Conservation (phyloP, 2,888 invertebrate species). For the Julus scandinavius region DNA sequence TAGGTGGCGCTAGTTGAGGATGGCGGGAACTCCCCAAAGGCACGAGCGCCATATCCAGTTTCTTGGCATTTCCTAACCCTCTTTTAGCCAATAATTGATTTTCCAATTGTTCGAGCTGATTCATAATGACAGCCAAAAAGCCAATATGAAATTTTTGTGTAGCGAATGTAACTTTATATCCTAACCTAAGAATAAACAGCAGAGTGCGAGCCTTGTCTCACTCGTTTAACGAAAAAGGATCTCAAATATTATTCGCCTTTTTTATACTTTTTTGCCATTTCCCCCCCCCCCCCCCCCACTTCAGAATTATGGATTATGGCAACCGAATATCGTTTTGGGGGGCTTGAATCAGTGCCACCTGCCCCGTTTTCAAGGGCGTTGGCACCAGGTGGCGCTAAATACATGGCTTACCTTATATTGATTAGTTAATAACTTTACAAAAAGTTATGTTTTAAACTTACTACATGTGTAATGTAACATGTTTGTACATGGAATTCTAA, state of each 20-base stretch:
- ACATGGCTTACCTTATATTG: too few species aligned
- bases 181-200: not conserved
- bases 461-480: too few species aligned
- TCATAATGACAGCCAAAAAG: slow-evolving; percentile 33
- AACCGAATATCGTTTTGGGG: not conserved
- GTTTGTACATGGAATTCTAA: too few species aligned
- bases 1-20: not conserved
- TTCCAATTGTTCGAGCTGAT: slow-evolving; percentile 11
- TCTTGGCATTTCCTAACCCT: not conserved
- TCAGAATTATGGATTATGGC: not conserved
- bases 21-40: not conserved
- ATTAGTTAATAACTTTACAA: too few species aligned
- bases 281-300: too few species aligned
- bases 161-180: not conserved
- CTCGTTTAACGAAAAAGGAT: not conserved
- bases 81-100: not conserved
- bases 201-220: not conserved
- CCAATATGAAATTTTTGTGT: slow-evolving; percentile 17
- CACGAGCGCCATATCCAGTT: not conserved
- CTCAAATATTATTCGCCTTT: not conserved
- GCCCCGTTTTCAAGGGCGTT: not conserved
- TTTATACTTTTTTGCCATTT: not conserved
- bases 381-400: too few species aligned
- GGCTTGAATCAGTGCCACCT: slow-evolving; percentile 3
- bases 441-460: too few species aligned